Percentiles rank a stretch among this genome's conserved stretches.
These are phyloP conservation scores for Scaptomyza pallida DNA, from an alignment of 1,140 invertebrate species.

Conservation along the genomic window DNA sequence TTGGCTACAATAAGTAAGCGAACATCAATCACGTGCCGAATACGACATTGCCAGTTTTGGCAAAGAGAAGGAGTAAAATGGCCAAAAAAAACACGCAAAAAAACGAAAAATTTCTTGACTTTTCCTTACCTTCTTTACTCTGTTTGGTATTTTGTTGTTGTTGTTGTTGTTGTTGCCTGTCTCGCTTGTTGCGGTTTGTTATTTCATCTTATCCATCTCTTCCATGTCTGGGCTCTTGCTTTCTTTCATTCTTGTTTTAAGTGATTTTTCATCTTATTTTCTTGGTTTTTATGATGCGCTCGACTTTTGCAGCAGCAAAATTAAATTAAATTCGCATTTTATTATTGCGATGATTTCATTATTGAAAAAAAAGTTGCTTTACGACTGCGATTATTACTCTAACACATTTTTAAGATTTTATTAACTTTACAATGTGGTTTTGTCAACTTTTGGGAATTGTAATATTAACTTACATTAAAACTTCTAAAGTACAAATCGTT, in stretches of 20 bases:
- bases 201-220: neutral
- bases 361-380: slow-evolving; percentile 13
- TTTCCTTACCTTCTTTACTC: slow-evolving; percentile 10
- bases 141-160: neutral
- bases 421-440: too few species aligned
- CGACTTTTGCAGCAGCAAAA: slow-evolving; percentile 57
- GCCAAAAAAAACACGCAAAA: neutral
- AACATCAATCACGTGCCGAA: slow-evolving; percentile 71
- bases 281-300: slow-evolving; percentile 71
- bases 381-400: too few species aligned
- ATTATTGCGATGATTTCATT: slow-evolving; percentile 73
- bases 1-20: slow-evolving; percentile 41
- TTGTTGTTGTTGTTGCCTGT: slow-evolving; percentile 12
- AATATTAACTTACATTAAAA: too few species aligned
- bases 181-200: slow-evolving; percentile 25
- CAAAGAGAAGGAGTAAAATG: neutral
- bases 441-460: too few species aligned
- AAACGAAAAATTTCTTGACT: slow-evolving; percentile 6
- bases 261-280: slow-evolving; percentile 19
- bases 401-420: too few species aligned
- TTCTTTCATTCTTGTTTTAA: slow-evolving; percentile 43
- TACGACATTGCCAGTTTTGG: slow-evolving; percentile 5
- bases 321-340: slow-evolving; percentile 78
- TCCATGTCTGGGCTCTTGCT: slow-evolving; percentile 10
- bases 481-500: too few species aligned